Evolutionary conservation across 2,113 vertebrate species (phyloP).

Genomic region (Verasper variegatus): DNA sequence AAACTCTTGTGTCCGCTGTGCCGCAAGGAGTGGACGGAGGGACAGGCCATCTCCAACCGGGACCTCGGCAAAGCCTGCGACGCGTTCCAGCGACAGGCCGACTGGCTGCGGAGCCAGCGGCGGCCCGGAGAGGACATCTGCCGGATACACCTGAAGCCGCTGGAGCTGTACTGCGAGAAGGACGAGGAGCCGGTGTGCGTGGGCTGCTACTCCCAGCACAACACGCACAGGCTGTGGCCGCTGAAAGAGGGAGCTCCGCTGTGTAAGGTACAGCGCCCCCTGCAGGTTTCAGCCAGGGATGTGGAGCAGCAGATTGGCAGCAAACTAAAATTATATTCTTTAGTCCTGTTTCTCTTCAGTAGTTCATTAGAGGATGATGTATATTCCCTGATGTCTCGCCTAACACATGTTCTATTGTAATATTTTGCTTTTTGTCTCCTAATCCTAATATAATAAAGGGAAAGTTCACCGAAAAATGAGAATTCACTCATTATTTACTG

Average conservation of each 20-base stretch:
- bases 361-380: no score
- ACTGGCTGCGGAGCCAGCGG: background rate
- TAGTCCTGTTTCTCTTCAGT: no score
- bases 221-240: conserved; percentile 54
- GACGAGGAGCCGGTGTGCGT: conserved; percentile 81
- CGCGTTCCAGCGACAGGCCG: conserved; percentile 52
- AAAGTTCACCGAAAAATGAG: no score
- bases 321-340: no score
- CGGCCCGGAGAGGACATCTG: conserved; percentile 39
- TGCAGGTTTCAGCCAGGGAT: background rate
- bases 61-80: conserved; percentile 69
- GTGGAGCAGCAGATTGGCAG: no score
- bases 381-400: no score
- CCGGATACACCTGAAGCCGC: conserved; percentile 70
- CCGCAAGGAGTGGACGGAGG: conserved; percentile 25
- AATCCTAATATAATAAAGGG: no score
- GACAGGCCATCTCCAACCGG: conserved; percentile 64
- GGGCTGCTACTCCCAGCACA: conserved; percentile 73
- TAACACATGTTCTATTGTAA: background rate
- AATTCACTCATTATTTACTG: no score
- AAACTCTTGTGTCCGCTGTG: conserved; percentile 72
- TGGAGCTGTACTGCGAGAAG: conserved; percentile 80
- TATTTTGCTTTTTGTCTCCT: background rate
- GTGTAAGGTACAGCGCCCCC: conserved; percentile 70
- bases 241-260: conserved; percentile 39